These are phyloP conservation scores for Scaptomyza polygonia DNA, from an alignment of 2,888 invertebrate species.

Conservation along the genomic window DNA sequence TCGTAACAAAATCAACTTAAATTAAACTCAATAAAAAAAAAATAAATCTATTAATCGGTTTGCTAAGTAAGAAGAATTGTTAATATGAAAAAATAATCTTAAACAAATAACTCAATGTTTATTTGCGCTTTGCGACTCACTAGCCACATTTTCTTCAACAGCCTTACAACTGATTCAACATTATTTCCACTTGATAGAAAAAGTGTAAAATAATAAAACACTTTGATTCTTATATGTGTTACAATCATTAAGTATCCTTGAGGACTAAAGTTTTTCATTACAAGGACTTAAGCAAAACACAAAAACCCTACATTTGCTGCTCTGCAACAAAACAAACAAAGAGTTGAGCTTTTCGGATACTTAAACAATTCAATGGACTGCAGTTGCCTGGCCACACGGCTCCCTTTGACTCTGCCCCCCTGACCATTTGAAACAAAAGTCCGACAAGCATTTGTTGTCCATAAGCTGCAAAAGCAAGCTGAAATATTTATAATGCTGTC, in stretches of 20 bases:
- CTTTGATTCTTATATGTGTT: conserved; percentile 7
- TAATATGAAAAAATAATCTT: no score
- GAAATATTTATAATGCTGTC: conserved; percentile 77
- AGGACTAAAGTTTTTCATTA: conserved; percentile 43
- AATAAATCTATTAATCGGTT: no score
- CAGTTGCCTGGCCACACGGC: conserved; percentile 32
- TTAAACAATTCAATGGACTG: conserved; percentile 70
- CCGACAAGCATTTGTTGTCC: conserved; percentile 44
- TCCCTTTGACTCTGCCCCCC: not conserved
- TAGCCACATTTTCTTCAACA: not conserved
- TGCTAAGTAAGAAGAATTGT: no score
- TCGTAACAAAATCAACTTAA: no score
- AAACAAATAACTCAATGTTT: no score
- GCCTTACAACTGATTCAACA: not conserved
- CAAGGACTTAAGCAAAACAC: conserved; percentile 33
- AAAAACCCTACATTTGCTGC: conserved; percentile 31
- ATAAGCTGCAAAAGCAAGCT: conserved; percentile 70
- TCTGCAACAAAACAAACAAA: conserved; percentile 34
- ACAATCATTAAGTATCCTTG: conserved; percentile 31
- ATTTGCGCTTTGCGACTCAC: not conserved
- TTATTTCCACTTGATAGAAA: conserved; percentile 1
- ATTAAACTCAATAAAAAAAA: no score
- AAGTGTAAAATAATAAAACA: conserved; percentile 8
- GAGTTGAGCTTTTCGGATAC: conserved; percentile 58
- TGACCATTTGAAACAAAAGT: conserved; percentile 7